A percentile compares a stretch with the other conserved stretches of the same genome.
Conservation (phyloP, 2,113 vertebrate species). For the Clinocottus analis region DNA sequence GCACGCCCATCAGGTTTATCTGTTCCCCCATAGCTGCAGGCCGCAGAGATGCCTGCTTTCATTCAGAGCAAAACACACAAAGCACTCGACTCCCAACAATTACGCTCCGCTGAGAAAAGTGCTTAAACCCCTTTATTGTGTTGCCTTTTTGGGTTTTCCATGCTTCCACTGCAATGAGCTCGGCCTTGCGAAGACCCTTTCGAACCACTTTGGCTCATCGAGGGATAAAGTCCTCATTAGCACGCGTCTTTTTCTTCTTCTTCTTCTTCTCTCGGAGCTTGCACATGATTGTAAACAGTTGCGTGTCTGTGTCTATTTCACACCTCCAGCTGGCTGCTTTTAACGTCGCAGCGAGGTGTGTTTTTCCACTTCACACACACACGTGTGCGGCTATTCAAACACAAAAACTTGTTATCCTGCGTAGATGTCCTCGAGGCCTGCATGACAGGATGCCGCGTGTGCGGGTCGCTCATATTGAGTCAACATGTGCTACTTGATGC, state of each 20-base stretch:
- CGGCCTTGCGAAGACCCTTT: no score
- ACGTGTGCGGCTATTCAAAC: not conserved
- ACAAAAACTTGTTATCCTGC: conserved; percentile 1
- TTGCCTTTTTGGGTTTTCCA: not conserved
- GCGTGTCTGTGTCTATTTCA: conserved; percentile 46
- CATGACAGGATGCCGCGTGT: no score
- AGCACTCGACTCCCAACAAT: conserved; percentile 29
- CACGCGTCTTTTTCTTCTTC: not conserved
- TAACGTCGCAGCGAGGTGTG: conserved; percentile 18
- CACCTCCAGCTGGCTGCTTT: conserved; percentile 24
- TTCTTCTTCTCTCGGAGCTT: conserved; percentile 1
- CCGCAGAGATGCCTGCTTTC: conserved; percentile 31
- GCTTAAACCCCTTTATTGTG: not conserved
- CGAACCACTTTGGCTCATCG: no score
- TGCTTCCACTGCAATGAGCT: not conserved
- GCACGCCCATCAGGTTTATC: not conserved
- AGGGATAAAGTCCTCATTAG: not conserved
- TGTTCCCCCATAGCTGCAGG: conserved; percentile 16
- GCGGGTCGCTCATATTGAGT: not conserved
- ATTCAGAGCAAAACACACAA: conserved; percentile 25
- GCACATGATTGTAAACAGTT: conserved; percentile 37
- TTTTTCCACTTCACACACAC: conserved; percentile 51
- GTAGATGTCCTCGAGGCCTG: conserved; percentile 5
- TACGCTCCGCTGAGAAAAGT: not conserved
- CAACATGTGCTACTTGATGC: not conserved